A percentile compares a stretch with the other conserved stretches of the same genome.
phyloP scores from a whole-genome alignment of 2,113 vertebrate genomes.

The Thamnaconus septentrionalis region DNA sequence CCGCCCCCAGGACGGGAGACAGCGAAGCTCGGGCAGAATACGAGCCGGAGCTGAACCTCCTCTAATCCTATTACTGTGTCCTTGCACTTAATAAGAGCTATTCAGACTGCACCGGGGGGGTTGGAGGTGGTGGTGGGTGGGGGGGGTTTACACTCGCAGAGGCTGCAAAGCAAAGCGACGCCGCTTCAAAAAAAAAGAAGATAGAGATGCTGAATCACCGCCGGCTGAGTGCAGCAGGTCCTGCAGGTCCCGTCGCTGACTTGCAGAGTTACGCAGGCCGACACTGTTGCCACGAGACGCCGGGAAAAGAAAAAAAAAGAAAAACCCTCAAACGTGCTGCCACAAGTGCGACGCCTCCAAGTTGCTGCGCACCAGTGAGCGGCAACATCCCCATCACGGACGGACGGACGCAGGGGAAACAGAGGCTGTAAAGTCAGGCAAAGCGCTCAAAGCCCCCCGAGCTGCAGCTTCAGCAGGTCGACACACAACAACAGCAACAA shows the following conservation, averaged over 20 bases:
- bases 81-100: conserved; percentile 72
- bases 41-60: conserved; percentile 75
- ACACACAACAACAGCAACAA: too few species aligned
- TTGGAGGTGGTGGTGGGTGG: too few species aligned
- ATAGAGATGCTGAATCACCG: conserved; percentile 20
- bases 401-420: conserved; percentile 1
- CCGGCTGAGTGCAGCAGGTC: neutral
- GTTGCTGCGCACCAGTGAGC: neutral
- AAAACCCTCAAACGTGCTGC: conserved; percentile 6
- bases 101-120: conserved; percentile 65
- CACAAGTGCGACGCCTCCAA: conserved; percentile 18
- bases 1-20: conserved; percentile 19
- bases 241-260: neutral
- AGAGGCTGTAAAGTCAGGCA: conserved; percentile 18
- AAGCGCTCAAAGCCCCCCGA: neutral
- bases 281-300: conserved; percentile 46
- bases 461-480: conserved; percentile 16
- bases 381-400: conserved; percentile 3
- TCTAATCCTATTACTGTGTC: conserved; percentile 79
- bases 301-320: neutral
- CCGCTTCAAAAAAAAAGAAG: neutral
- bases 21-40: conserved; percentile 38
- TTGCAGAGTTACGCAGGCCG: neutral
- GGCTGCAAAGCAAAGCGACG: conserved; percentile 39
- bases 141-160: conserved; percentile 31